phyloP scores from a whole-genome alignment of 2,113 vertebrate species.

The Centropristis striata region DNA sequence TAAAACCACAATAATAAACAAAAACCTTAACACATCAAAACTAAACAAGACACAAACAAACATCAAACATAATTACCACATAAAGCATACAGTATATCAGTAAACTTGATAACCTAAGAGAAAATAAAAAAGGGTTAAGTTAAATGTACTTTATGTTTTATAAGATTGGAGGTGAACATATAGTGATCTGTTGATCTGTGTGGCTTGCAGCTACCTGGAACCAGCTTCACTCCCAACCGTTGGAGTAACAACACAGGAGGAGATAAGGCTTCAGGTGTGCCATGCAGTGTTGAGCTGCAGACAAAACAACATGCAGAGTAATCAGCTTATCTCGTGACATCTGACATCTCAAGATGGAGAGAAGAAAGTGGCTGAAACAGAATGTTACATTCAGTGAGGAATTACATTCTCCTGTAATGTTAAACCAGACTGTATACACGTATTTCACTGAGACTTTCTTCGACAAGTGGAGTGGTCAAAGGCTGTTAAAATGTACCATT shows the following conservation, averaged over 20 bases:
- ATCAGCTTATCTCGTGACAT: slow-evolving; percentile 37
- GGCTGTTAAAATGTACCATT: not conserved
- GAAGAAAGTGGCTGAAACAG: slow-evolving; percentile 12
- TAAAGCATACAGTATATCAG: too few relatives aligned
- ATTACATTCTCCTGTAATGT: not conserved
- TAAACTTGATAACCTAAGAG: too few relatives aligned
- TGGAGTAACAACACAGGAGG: slow-evolving; percentile 21
- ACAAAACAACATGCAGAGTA: slow-evolving; percentile 51
- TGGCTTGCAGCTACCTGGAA: too few relatives aligned
- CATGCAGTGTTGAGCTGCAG: slow-evolving; percentile 37
- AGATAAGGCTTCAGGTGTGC: slow-evolving; percentile 61
- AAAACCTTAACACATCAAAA: too few relatives aligned
- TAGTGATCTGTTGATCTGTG: slow-evolving; percentile 27
- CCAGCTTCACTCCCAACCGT: not conserved
- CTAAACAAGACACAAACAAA: too few relatives aligned
- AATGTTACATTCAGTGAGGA: slow-evolving; percentile 19
- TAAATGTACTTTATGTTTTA: slow-evolving; percentile 48
- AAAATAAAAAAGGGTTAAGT: too few relatives aligned
- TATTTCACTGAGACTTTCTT: not conserved
- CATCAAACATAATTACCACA: too few relatives aligned
- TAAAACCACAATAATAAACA: too few relatives aligned
- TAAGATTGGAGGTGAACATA: slow-evolving; percentile 42
- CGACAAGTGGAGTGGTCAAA: not conserved
- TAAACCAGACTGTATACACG: not conserved
- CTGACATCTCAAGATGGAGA: slow-evolving; percentile 4